Evolutionary conservation across 2,888 invertebrate species (phyloP).

Genomic region (Plusia festucae): DNA sequence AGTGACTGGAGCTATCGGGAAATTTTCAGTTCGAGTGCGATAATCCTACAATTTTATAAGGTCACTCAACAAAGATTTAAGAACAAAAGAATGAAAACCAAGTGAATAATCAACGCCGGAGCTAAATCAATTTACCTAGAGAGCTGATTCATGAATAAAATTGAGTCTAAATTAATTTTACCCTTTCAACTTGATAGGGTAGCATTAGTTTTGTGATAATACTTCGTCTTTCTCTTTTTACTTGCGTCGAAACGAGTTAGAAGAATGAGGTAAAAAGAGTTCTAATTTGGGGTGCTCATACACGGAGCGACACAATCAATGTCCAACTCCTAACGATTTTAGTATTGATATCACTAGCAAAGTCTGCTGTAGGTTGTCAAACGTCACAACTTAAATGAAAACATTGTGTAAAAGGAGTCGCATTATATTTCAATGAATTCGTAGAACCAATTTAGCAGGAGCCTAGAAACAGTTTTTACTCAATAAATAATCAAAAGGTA

Average conservation of each 20-base stretch:
- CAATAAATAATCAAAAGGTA: too few relatives aligned
- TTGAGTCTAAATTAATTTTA: constrained; percentile 10
- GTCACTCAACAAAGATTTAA: not conserved
- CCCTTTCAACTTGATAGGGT: not conserved
- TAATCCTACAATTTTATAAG: not conserved
- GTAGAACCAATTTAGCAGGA: too few relatives aligned
- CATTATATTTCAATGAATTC: too few relatives aligned
- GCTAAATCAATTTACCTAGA: constrained; percentile 7
- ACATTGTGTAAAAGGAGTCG: too few relatives aligned
- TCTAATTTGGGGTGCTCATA: too few relatives aligned
- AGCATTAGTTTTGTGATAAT: constrained; percentile 10
- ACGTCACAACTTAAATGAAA: too few relatives aligned
- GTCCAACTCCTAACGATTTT: too few relatives aligned
- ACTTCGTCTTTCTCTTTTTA: constrained; percentile 9
- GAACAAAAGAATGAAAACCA: not conserved
- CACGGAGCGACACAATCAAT: too few relatives aligned
- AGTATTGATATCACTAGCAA: too few relatives aligned
- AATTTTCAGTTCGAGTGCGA: not conserved
- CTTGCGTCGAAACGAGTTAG: not conserved
- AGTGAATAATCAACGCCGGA: not conserved
- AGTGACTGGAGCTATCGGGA: not conserved
- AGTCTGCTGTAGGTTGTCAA: too few relatives aligned
- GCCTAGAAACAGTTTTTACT: too few relatives aligned
- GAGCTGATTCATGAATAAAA: constrained; percentile 10
- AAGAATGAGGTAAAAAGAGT: not conserved